A percentile compares a stretch with the other conserved stretches of the same genome.
phyloP scores from a whole-genome alignment of 2,113 vertebrate species.

The Sturnus vulgaris region DNA sequence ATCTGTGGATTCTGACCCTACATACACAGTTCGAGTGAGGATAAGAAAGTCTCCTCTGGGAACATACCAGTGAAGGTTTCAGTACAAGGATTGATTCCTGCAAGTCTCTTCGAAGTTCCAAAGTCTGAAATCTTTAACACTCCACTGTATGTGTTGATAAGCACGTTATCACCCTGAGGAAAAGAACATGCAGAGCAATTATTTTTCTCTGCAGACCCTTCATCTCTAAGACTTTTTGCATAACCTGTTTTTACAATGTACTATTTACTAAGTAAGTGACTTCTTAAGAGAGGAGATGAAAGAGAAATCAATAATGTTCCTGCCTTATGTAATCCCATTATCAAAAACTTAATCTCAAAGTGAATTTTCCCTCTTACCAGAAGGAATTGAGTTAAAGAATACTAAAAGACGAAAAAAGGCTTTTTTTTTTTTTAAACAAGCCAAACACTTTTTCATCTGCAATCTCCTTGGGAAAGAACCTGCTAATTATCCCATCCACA shows the following conservation, averaged over 20 bases:
- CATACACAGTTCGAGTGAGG: neutral
- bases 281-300: neutral
- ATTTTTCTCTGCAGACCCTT: neutral
- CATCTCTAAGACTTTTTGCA: neutral
- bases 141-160: slow-evolving; percentile 98
- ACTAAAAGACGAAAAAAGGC: neutral
- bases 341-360: neutral
- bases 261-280: neutral
- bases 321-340: neutral
- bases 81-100: slow-evolving; percentile 96
- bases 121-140: slow-evolving; percentile 99
- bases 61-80: slow-evolving; percentile 96
- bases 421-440: neutral
- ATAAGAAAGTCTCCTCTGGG: neutral
- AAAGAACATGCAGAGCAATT: slow-evolving; percentile 38
- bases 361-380: neutral
- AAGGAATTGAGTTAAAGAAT: neutral
- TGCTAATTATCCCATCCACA: neutral
- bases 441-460: neutral
- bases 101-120: slow-evolving; percentile 95
- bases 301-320: neutral
- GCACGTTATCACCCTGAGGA: slow-evolving; percentile 92
- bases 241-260: neutral
- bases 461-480: neutral
- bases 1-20: neutral